Evolutionary conservation across 2,113 vertebrate species (phyloP), one percentile per base, ranked within the genome.

Genomic region (Thomomys bottae): DNA sequence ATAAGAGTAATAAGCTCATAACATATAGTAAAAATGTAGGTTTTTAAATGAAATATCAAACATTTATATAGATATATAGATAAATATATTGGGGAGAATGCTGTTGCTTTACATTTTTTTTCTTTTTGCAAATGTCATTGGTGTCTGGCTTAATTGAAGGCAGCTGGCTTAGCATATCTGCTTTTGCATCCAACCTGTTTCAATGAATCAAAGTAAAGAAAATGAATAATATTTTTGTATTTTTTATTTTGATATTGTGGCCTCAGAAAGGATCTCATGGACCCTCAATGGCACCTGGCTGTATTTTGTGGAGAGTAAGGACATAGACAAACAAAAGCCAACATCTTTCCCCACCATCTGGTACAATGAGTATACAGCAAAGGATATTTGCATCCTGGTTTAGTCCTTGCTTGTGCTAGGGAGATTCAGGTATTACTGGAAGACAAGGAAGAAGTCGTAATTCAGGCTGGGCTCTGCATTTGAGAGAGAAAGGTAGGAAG

Each of bases 11-110:
- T 34, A 66, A 91, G 34, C 14, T 3, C n/a, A 70, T 63, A 15
- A 36, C 36, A 45, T 17, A 24, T 14, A 78, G 36, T 28, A 93
- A 81, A 89, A 80, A 68, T 59, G 67, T 26, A 28, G 11, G 57
- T 89, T 89, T 94, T 36, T 84, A 87, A 88, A 81, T 71, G 68
- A 87, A 30, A 36, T 17, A 49, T 90, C n/a, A 10, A 75, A 86
- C 93, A 76, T n/a, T 32, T 30, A n/a, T n/a, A n/a, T n/a, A n/a
- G n/a, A n/a, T n/a, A n/a, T n/a, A n/a, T n/a, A n/a, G n/a, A n/a
- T n/a, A 15, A 42, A 77, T 82, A 49, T 32, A 54, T 6, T 67
- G 20, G 40, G 3, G 32, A 64, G n/a, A 38, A 10, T 81, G 20
- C 49, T 14, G 21, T 63, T 93, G 18, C 61, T 94, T 89, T 30